Percentiles rank a stretch among this genome's conserved stretches.
These are phyloP conservation scores for Hipposideros larvatus DNA, from an alignment of 2,797 vertebrate genomes.

Conservation along the genomic window DNA sequence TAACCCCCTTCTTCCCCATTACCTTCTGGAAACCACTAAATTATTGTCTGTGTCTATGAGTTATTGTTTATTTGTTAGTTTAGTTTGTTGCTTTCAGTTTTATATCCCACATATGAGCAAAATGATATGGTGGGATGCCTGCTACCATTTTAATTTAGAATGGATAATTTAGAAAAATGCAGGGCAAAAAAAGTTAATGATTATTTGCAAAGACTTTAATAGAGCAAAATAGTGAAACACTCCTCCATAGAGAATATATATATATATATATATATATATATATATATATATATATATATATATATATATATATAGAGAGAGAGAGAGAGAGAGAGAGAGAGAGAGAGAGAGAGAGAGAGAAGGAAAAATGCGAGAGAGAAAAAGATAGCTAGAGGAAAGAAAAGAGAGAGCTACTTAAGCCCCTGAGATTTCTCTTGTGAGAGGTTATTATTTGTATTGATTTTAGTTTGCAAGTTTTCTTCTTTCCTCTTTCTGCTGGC, in stretches of 20 bases:
- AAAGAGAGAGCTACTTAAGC: slow-evolving; percentile 64
- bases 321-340: too few relatives aligned
- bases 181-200: slow-evolving; percentile 55
- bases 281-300: too few relatives aligned
- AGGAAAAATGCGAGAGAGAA: not conserved
- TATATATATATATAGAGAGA: slow-evolving; percentile 44
- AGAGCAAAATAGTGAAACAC: slow-evolving; percentile 76
- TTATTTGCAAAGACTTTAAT: slow-evolving; percentile 70
- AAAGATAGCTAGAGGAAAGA: not conserved
- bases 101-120: too few relatives aligned
- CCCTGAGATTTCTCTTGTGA: slow-evolving; percentile 81
- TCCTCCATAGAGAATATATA: slow-evolving; percentile 62
- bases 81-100: too few relatives aligned
- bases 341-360: not conserved
- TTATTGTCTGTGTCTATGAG: too few relatives aligned
- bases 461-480: slow-evolving; percentile 85
- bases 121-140: not conserved
- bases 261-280: too few relatives aligned
- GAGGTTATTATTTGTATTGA: slow-evolving; percentile 87
- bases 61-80: too few relatives aligned
- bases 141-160: slow-evolving; percentile 74
- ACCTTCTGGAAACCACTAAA: too few relatives aligned
- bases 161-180: slow-evolving; percentile 60
- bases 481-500: slow-evolving; percentile 74
- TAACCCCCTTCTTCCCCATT: too few relatives aligned